Conservation (phyloP, 2,797 vertebrate genomes). For the Choloepus didactylus region DNA sequence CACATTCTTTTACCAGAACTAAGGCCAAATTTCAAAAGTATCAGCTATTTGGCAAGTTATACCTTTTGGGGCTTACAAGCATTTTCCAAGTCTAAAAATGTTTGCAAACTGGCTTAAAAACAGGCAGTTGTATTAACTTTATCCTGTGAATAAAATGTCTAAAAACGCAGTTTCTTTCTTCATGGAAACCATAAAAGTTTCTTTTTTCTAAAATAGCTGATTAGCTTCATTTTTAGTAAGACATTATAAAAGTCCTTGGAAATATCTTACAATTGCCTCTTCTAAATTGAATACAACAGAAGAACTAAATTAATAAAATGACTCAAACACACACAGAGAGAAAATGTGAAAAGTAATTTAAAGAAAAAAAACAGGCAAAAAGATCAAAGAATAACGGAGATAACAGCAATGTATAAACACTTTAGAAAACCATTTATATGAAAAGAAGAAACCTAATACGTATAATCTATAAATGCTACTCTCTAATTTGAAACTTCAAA, state of each 20-base stretch:
- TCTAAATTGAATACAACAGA: conserved; percentile 44
- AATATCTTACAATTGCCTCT: conserved; percentile 71
- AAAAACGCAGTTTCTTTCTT: conserved; percentile 68
- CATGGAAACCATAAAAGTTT: conserved; percentile 48
- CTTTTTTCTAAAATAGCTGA: conserved; percentile 74
- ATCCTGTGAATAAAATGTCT: conserved; percentile 70
- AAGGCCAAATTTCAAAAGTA: conserved; percentile 73
- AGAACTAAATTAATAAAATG: conserved; percentile 45
- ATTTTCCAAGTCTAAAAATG: conserved; percentile 82
- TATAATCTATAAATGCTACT: background rate
- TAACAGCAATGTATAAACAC: background rate
- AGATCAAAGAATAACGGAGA: conserved; percentile 1
- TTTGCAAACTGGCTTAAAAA: conserved; percentile 82
- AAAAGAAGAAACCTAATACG: background rate
- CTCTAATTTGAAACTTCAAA: conserved; percentile 45
- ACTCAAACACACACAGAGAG: background rate
- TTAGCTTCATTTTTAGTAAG: conserved; percentile 69
- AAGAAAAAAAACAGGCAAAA: background rate
- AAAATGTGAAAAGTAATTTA: conserved; percentile 29
- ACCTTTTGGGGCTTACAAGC: conserved; percentile 63
- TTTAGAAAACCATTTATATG: conserved; percentile 1
- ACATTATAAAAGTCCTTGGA: conserved; percentile 73
- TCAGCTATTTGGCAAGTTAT: conserved; percentile 78
- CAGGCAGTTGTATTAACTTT: conserved; percentile 63
- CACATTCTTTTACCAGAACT: conserved; percentile 69